Percentiles rank a stretch among this genome's conserved stretches.
Evolutionary conservation across 2,113 vertebrate species (phyloP).

Genomic region (Epinephelus cyanopodus): DNA sequence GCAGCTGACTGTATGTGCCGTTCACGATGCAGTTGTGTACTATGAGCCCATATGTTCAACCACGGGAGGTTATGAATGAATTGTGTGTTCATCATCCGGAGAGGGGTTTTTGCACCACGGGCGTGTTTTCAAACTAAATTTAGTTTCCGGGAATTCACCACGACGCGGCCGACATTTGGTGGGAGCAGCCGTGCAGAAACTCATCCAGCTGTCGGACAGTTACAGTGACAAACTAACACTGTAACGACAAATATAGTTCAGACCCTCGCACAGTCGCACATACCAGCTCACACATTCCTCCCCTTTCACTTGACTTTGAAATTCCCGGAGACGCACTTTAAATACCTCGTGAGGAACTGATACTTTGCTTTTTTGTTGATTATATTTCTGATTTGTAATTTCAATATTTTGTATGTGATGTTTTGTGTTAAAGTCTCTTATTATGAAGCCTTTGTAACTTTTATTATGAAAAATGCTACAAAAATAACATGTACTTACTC

Average conservation of each 20-base stretch:
- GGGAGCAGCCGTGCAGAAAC: background rate
- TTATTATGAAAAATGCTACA: background rate
- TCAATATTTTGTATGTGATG: too few relatives aligned
- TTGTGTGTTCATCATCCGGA: background rate
- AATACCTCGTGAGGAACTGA: too few relatives aligned
- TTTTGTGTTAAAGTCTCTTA: too few relatives aligned
- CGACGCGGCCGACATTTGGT: background rate
- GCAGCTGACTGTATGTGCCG: background rate
- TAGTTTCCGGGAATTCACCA: slow-evolving; percentile 51
- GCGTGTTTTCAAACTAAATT: slow-evolving; percentile 32
- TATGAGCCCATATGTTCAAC: background rate
- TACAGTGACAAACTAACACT: slow-evolving; percentile 26
- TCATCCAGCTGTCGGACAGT: slow-evolving; percentile 57
- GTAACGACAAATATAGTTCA: background rate
- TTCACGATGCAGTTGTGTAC: background rate
- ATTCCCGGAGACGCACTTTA: too few relatives aligned
- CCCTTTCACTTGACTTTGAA: too few relatives aligned
- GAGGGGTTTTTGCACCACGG: background rate
- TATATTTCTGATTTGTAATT: background rate
- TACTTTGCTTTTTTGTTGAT: background rate
- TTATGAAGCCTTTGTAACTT: too few relatives aligned
- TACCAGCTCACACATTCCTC: too few relatives aligned
- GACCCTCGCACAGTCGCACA: too few relatives aligned
- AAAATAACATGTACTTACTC: background rate
- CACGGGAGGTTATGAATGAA: background rate